Base-by-base conservation (phyloP, 1,140 invertebrate species). In the Philopotamus ludificatus region DNA sequence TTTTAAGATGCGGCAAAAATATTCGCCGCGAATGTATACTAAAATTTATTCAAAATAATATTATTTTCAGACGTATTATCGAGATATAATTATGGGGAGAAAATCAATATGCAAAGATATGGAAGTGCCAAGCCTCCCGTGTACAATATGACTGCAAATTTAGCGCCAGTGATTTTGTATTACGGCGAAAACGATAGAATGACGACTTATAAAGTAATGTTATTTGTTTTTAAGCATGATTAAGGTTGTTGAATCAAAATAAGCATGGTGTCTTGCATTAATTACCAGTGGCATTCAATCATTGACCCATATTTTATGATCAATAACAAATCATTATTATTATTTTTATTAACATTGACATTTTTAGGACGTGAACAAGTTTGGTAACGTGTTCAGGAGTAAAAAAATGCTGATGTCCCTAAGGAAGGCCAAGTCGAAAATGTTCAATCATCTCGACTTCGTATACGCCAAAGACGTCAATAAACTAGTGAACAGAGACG, bases 361-460 rank as follows among this genome's bases (percentile, higher is more conserved):
- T 42, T 59, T 69, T 15, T 64, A 83, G 73, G 88, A 91, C 73
- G 84, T 91, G 0, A 75, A 81, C 49, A 76, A 75, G 72, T 77
- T 89, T 3, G 73, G 74, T 1, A 73, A 59, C 3, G 70, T 76
- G 59, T 71, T 85, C 26, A 78, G 74, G 39, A 84, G 78, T 67
- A 75, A n/a, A 77, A 79, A 25, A 79, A 83, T 71, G 74, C 80
- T 2, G 72, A 74, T 12, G 76, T 76, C 18, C 10, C 72, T 73
- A 23, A 77, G 77, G 72, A 68, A 81, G 70, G 77, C 90, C 4
- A 81, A 83, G 0, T 76, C 83, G 55, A 72, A 76, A 1, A 76
- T 84, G 44, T 91, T 88, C 77, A 89, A 86, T 72, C 87, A 90
- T 71, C 80, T 89, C 65, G 88, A 90, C 76, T 90, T 89, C 77